These are phyloP conservation scores for Arctopsyche grandis DNA, from an alignment of 1,140 invertebrate species.

Conservation along the genomic window DNA sequence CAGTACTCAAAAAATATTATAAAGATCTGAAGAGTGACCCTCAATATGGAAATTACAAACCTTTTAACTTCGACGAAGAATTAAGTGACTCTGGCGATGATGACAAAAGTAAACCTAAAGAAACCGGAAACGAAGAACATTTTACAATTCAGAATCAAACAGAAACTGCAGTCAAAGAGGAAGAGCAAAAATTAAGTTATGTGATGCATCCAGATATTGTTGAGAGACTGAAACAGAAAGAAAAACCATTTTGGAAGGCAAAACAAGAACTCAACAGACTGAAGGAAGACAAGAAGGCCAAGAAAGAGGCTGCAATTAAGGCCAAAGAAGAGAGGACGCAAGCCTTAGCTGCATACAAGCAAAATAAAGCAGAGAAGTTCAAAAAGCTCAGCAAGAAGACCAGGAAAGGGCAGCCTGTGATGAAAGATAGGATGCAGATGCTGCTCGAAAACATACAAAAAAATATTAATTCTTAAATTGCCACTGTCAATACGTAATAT, in stretches of 20 bases:
- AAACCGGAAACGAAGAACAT: constrained; percentile 35
- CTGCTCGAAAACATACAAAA: constrained; percentile 74
- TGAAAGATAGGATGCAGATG: constrained; percentile 78
- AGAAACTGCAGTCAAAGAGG: background rate
- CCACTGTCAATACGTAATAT: too few relatives aligned
- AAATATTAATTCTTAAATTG: background rate
- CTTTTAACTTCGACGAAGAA: constrained; percentile 56
- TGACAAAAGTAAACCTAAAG: constrained; percentile 49
- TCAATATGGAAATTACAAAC: constrained; percentile 49
- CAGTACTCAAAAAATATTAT: constrained; percentile 65
- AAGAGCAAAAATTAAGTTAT: constrained; percentile 57
- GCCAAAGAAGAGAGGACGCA: constrained; percentile 68
- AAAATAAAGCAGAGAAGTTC: constrained; percentile 72
- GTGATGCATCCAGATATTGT: constrained; percentile 63
- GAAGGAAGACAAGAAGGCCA: constrained; percentile 68
- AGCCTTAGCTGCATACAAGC: constrained; percentile 73
- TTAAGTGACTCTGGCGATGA: constrained; percentile 52
- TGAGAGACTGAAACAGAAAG: constrained; percentile 54
- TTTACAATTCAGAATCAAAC: background rate
- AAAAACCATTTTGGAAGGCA: constrained; percentile 64
- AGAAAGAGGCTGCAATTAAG: constrained; percentile 63
- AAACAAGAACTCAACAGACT: constrained; percentile 67
- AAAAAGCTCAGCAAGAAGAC: constrained; percentile 78
- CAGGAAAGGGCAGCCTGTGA: constrained; percentile 80
- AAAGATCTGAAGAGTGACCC: constrained; percentile 68